A percentile compares a stretch with the other conserved stretches of the same genome.
phyloP scores from a whole-genome alignment of 2,797 vertebrate species.

The Macropus fuliginosus region DNA sequence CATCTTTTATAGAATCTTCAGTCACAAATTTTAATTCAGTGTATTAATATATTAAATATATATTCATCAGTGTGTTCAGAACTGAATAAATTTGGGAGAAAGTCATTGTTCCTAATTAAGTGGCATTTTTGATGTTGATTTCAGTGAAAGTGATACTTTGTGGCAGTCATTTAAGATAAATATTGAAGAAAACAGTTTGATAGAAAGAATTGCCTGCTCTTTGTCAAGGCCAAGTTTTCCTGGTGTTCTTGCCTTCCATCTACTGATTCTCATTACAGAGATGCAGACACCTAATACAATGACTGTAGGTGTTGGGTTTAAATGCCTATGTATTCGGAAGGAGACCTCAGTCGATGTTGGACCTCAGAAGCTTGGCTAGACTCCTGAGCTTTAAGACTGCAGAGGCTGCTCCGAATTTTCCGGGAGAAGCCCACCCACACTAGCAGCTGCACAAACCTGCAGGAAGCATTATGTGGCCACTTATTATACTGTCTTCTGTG shows the following conservation, averaged over 20 bases:
- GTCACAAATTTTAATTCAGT: constrained; percentile 14
- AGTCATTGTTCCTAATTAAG: constrained; percentile 8
- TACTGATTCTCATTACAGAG: neutral
- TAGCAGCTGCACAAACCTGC: neutral
- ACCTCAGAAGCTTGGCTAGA: neutral
- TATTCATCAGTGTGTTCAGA: constrained; percentile 8
- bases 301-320: neutral
- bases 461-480: neutral
- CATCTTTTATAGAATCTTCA: neutral
- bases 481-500: neutral
- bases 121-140: constrained; percentile 10
- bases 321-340: constrained; percentile 4
- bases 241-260: constrained; percentile 18
- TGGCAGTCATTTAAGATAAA: constrained; percentile 3
- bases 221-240: neutral
- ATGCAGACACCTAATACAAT: neutral
- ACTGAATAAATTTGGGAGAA: neutral
- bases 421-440: neutral
- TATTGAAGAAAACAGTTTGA: constrained; percentile 32
- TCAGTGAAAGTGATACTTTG: neutral
- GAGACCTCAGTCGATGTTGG: neutral
- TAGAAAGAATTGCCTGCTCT: neutral
- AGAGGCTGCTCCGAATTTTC: neutral
- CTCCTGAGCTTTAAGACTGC: neutral
- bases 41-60: neutral